These are phyloP conservation scores for Drosophila mimetica DNA, from an alignment of 2,888 invertebrate genomes.

Conservation along the genomic window DNA sequence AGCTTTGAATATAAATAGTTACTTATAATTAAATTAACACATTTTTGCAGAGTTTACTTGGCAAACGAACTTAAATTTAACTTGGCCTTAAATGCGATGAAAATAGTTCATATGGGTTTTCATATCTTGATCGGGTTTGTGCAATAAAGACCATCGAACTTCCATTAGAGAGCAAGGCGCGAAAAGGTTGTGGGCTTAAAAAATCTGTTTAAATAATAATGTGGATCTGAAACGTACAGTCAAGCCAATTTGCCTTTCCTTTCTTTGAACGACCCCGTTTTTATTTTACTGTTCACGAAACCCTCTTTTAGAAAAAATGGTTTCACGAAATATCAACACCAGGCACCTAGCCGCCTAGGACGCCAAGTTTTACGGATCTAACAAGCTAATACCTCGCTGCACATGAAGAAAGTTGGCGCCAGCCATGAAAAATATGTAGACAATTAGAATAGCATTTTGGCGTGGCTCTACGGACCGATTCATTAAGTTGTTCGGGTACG, in stretches of 20 bases:
- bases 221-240: too few relatives aligned
- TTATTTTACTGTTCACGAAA: neutral
- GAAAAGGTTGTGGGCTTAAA: neutral
- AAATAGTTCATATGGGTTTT: neutral
- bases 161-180: neutral
- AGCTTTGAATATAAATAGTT: conserved; percentile 24
- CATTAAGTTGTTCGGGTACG: conserved; percentile 28
- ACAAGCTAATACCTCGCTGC: conserved; percentile 12
- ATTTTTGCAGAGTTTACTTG: conserved; percentile 15
- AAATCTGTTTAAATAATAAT: too few relatives aligned
- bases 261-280: too few relatives aligned
- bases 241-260: too few relatives aligned
- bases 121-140: neutral
- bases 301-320: neutral
- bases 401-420: conserved; percentile 63
- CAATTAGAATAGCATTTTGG: conserved; percentile 57
- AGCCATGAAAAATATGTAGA: conserved; percentile 60
- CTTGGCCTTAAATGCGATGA: conserved; percentile 10
- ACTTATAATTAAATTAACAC: conserved; percentile 33
- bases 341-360: neutral
- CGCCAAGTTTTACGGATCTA: conserved; percentile 2
- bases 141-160: neutral
- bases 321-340: neutral
- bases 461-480: conserved; percentile 39
- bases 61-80: conserved; percentile 11